Evolutionary conservation across 2,113 vertebrate genomes (phyloP), one percentile per base, ranked within the genome.

Genomic region (Etia nguti): DNA sequence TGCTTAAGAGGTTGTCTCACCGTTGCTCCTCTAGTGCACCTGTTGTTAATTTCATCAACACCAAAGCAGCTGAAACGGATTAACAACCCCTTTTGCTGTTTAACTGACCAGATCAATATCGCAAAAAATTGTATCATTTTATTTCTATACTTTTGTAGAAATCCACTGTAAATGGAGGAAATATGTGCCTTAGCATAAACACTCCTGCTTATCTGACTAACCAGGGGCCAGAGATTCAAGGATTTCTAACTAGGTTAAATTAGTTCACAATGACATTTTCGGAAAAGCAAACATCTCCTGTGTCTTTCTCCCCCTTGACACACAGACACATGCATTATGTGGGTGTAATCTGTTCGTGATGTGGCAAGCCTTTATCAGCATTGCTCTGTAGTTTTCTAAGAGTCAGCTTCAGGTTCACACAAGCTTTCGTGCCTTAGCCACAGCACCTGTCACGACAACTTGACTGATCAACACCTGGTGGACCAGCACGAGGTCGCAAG

Each of bases 291-390:
- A 57, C 43, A 55, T 90, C 80, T 87, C 81, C 82, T 81, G 54
- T 85, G 36, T 57, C 55, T 50, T 29, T 77, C 46, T 82, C 56
- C 68, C 24, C 60, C 81, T 55, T 86, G 87, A 88, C n/a, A 82
- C 56, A 6, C 13, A 82, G 80, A 88, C 62, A 54, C 83, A 84
- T 84, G 77, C 84, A 84, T 89, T 83, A 86, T 90, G 83, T 86
- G 86, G 88, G 85, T 86, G 86, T 88, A 77, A 91, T 91, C 83
- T 90, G 87, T 81, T 86, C 4, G 10, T 56, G 79, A 89, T 91
- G 82, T 87, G 90, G 70, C 59, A 24, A 52, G 81, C 59, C 57
- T 88, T 83, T 93, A 92, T 91, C 87, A 88, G 85, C 85, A 52
- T 75, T 73, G 10, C 83, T 62, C 83, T 84, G 29, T 62, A 36